Evolutionary conservation across 2,113 vertebrate genomes (phyloP).

Genomic region (Suricata suricatta): DNA sequence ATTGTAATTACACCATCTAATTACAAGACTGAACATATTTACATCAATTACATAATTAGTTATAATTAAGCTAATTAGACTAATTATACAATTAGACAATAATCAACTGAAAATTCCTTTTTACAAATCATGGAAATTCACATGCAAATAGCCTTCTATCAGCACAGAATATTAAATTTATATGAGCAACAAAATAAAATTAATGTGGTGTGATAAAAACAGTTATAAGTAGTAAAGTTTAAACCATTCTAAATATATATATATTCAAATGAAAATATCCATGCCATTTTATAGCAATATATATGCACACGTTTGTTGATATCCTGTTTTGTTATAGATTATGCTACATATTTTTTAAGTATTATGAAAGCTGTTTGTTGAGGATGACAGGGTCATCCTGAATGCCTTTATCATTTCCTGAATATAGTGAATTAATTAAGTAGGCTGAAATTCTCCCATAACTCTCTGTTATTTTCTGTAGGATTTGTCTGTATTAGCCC

Average conservation of each 20-base stretch:
- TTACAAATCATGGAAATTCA: constrained; percentile 70
- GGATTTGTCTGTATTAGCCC: not conserved
- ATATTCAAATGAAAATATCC: not conserved
- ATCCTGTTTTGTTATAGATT: not conserved
- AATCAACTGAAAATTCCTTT: constrained; percentile 78
- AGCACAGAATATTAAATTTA: constrained; percentile 45
- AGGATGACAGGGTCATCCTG: not conserved
- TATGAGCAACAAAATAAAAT: not conserved
- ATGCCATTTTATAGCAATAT: not conserved
- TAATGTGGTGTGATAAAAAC: not conserved
- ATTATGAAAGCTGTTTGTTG: not conserved
- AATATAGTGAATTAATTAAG: not conserved
- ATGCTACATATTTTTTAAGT: not conserved
- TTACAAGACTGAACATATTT: constrained; percentile 83
- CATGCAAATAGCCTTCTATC: not conserved
- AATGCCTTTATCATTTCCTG: not conserved
- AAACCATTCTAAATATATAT: not conserved
- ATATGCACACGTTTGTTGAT: not conserved
- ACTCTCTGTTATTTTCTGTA: not conserved
- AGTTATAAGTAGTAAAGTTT: not conserved
- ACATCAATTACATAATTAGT: constrained; percentile 83
- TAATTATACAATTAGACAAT: constrained; percentile 73
- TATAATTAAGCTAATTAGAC: constrained; percentile 83
- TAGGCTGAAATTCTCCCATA: not conserved
- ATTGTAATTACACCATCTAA: constrained; percentile 77